A percentile compares a stretch with the other conserved stretches of the same genome.
phyloP scores from a whole-genome alignment of 1,140 invertebrate genomes.

The Melipona quadrifasciata region DNA sequence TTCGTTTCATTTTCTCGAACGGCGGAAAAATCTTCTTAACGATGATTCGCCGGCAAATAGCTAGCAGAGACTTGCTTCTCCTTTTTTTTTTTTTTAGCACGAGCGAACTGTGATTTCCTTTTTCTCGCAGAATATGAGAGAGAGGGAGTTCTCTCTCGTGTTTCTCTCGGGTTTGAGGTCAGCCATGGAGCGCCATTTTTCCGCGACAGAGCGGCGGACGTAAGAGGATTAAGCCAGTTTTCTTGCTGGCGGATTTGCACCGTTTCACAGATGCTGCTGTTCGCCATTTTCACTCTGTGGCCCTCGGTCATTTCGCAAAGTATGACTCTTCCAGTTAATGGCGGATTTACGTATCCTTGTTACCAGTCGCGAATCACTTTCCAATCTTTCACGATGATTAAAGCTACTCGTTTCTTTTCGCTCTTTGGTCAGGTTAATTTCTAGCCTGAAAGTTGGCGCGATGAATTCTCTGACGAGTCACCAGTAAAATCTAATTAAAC shows the following conservation, averaged over 20 bases:
- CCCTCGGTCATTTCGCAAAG: background rate
- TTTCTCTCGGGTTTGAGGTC: conserved; percentile 62
- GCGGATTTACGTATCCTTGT: conserved; percentile 1
- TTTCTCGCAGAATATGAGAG: no score
- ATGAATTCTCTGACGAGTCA: no score
- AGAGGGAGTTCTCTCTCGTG: conserved; percentile 6
- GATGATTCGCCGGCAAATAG: conserved; percentile 18
- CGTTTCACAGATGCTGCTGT: conserved; percentile 53
- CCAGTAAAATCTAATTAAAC: no score
- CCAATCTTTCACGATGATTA: background rate
- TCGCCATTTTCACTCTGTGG: conserved; percentile 20
- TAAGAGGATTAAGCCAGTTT: conserved; percentile 66
- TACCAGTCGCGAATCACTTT: background rate
- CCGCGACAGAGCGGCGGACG: conserved; percentile 40
- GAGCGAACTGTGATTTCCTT: background rate
- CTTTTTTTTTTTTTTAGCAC: background rate
- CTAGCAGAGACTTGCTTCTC: background rate
- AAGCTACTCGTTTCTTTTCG: background rate
- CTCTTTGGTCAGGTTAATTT: background rate
- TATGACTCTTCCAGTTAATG: conserved; percentile 32
- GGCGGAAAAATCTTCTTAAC: conserved; percentile 30
- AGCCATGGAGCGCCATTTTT: conserved; percentile 55
- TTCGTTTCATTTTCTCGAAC: conserved; percentile 23
- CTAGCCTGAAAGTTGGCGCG: background rate
- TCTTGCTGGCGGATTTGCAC: conserved; percentile 48